Evolutionary conservation across 64 coral and sea anemone genomes (phyloP), one percentile per base, ranked within the genome.

Genomic region (Actinia tenebrosa): DNA sequence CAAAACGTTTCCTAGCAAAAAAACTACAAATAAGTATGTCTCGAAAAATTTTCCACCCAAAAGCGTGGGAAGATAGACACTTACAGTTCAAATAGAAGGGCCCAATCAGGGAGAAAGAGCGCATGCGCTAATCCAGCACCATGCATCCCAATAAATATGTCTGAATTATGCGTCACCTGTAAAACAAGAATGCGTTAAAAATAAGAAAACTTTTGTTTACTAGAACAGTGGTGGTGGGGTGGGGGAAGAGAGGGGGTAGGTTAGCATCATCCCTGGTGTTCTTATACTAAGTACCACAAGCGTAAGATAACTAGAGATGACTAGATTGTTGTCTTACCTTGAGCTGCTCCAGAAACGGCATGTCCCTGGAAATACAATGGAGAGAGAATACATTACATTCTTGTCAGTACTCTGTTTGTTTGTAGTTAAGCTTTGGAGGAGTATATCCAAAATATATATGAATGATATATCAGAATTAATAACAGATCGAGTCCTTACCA

Each of bases 121-220:
- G 87, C 89, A 79, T 98, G 95, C 4, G 92, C 86, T 2, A 98
- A 61, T 16, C 95, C 95, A 86, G 95, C 95, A 19, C 95, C 95
- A 80, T 98, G 95, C 92, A 98, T 98, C 7, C 95, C 95, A 88
- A 98, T 91, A 83, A 98, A 94, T 59, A 98, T 90, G 61, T 98
- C 95, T 44, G 93, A 84, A 63, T 98, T 98, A n/a, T 92, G 84
- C 11, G 89, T 99, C 47, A 84, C 88, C 97, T 99, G 11, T 16
- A 19, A 88, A 26, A 55, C 30, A 52, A n/a, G 18, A 37, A 50
- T 50, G 7, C 3, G 47, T 50, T 50, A 50, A 50, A 8, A 50
- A 4, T 50, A 5, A 50, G 4, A 50, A 8, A 4, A 50, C 47
- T 50, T 50, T 50, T 8, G 7, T 5, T 50, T 50, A 50, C 3